Base-by-base conservation (phyloP, 2,113 vertebrate species). In the Okapia johnstoni region DNA sequence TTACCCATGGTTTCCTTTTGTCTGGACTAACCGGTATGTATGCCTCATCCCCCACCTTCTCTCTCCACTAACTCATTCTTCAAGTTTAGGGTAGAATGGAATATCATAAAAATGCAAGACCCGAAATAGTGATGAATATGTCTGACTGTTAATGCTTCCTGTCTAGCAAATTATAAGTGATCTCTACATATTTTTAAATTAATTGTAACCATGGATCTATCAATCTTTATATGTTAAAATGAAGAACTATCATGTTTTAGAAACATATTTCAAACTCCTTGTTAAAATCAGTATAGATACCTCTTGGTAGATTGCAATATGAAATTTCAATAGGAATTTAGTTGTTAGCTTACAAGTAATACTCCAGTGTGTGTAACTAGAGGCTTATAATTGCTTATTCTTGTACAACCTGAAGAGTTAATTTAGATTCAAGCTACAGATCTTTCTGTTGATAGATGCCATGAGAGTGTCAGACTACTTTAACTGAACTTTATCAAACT, bases 401-500 rank as follows among this genome's bases (percentile, higher is more conserved):
- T 90, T 94, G 5, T 12, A 58, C 33, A 94, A 77, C 33, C 25
- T 61, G 80, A 85, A 93, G 90, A 93, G 26, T 97, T 98, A 81
- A 94, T 61, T 98, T 93, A 89, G 16, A 98, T 97, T 94, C 89
- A 96, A 93, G 28, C 94, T 96, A 57, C 15, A 97, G 33, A 14
- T 28, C 90, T 93, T 89, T 88, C 43, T 92, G 0, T 70, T 85
- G 52, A 46, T 14, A 63, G 88, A n/a, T 97, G 33, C 33, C n/a
- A 14, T 2, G n/a, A 63, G 83, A 60, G 30, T 97, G 77, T 54
- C 85, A 97, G 93, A 96, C 92, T 43, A 57, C n/a, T 88, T 98
- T 85, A 90, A 48, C 7, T 95, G 77, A 98, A 96, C 63, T 97
- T 97, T 30, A 33, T 98, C 79, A 97, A 81, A 30, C 60, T 85